Conservation (phyloP, 2,113 vertebrate genomes). For the Sinocyclocheilus maitianheensis region DNA sequence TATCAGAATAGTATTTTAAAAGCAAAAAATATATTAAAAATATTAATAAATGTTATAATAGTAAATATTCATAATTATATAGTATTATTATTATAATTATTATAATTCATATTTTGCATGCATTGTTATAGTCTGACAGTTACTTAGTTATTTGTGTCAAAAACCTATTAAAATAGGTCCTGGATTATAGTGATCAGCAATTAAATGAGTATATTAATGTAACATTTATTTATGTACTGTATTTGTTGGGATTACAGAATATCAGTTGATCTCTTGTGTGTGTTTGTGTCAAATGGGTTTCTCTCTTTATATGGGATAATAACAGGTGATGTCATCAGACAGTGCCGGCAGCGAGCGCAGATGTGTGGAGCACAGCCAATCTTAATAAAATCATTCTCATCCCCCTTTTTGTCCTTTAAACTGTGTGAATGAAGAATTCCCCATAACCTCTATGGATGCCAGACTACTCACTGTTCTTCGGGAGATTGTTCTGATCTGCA, state of each 20-base stretch:
- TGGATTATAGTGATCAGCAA: not conserved
- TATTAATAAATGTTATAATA: no score
- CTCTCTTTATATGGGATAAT: not conserved
- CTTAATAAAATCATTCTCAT: constrained; percentile 66
- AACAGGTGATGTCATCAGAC: constrained; percentile 43
- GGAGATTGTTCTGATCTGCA: not conserved
- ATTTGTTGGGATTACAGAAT: no score
- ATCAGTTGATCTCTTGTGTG: no score
- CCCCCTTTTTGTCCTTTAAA: constrained; percentile 22
- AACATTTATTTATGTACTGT: no score
- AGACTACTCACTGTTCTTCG: not conserved
- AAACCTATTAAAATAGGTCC: not conserved
- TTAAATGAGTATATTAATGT: not conserved
- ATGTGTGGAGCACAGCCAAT: constrained; percentile 58
- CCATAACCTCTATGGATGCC: not conserved
- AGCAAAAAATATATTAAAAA: no score
- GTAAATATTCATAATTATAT: no score
- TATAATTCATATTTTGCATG: not conserved
- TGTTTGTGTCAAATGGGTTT: no score
- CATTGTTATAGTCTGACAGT: not conserved
- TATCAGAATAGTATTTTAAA: not conserved
- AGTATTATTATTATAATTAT: not conserved
- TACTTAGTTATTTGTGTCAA: not conserved
- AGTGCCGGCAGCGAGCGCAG: constrained; percentile 50
- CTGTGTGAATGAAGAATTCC: not conserved